Base-by-base conservation (phyloP, 1,140 invertebrate genomes). In the Drosophila saltans region DNA sequence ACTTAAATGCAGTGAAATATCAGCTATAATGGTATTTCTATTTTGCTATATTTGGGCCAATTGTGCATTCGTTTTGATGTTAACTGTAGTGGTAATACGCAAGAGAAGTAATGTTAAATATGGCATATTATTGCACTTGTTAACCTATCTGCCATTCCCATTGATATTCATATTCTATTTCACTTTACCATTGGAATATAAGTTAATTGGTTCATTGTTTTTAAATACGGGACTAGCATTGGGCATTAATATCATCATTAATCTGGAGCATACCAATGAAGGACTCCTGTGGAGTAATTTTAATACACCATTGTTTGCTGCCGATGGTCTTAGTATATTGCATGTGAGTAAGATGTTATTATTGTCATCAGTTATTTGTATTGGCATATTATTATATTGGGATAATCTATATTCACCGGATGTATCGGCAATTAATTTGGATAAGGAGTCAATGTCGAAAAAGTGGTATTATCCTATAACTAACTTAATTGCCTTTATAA, bases 101-200 rank as follows among this genome's bases (percentile, higher is more conserved):
- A 26, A 52, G 4, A 24, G 45, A 52, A 52, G 45, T 26, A 52
- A 52, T 1, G 45, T 52, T 26, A 52, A 52, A 52, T 52, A 26
- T 21, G 45, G 45, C 8, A 52, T 52, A 26, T 3, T 52, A 3
- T 52, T 52, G 21, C 45, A 52, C 10, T 10, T 52, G 24, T 24
- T 52, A 3, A 52, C 45, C 45, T 52, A 26, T 52, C 10, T 52
- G 8, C 45, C 45, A 24, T 52, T 26, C n/a, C 45, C 45, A 26
- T 26, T 52, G 21, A 52, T 52, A 52, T 52, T 52, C 10, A 26
- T 52, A 52, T 52, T 52, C 3, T 52, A 52, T n/a, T 52, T 52
- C 7, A 21, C 26, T 3, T 26, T 52, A 26, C 45, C 45, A 3
- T 3, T 26, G 1, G 8, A 9, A 8, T 52, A 52, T 26, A 52